Base-by-base conservation (phyloP, 2,888 invertebrate genomes). In the Epistrophe eligans region DNA sequence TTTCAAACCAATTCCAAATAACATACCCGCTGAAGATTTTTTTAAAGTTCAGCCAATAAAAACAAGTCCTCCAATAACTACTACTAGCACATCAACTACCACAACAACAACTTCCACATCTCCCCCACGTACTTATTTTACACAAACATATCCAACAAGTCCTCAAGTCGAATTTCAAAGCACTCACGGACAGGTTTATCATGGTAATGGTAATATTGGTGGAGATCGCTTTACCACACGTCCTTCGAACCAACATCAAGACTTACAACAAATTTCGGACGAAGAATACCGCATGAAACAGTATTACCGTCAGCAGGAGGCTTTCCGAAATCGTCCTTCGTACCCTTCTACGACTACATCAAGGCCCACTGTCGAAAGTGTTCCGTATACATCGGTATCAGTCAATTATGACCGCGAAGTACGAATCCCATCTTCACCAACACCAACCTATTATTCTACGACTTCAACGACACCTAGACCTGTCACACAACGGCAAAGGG, bases 81-180 rank as follows among this genome's bases (percentile, higher is more conserved):
- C 91, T 0, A 93, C 94, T 0, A 93, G 93, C 35, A 93, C 93
- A 79, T 93, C 90, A 3, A 90, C 92, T 92, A 85, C 94, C 89
- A 90, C 94, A 90, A 94, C 94, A 3, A 91, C 93, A 1, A 89
- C 94, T 0, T 90, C 91, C 0, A 90, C 91, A 4, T 79, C 90
- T 0, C 81, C 90, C 0, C 90, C 90, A 0, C 90, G 90, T n/a
- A 89, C 90, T 0, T 90, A 90, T 38, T 92, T 91, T 66, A 89
- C 90, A 0, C 80, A 88, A 67, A 50, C 77, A 9, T 92, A 90
- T 58, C 90, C 91, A 74, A 90, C 92, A 0, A 90, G 90, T 2
- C 91, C 91, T 0, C 91, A 92, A 73, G 89, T 91, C 0, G 92
- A 92, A 43, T 91, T 91, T 89, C 91, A 91, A 15, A 91, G 91